Evolutionary conservation across 2,797 vertebrate genomes (phyloP).

Genomic region (Taenioides sp.): DNA sequence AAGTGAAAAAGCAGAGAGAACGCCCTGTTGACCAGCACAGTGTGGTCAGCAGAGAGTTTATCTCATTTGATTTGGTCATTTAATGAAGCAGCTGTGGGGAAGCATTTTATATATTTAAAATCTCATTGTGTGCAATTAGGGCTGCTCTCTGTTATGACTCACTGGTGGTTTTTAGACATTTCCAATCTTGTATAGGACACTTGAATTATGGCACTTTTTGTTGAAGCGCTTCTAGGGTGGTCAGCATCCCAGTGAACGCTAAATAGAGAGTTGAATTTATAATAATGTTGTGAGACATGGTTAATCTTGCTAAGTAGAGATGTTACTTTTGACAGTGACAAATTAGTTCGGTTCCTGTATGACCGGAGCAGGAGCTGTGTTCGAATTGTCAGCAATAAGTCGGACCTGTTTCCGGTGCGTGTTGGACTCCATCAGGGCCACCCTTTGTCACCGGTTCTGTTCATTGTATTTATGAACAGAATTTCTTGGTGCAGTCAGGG

Average conservation of each 20-base stretch:
- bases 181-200: not conserved
- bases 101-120: slow-evolving; percentile 28
- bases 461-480: too few relatives aligned
- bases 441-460: too few relatives aligned
- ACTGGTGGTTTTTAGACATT: not conserved
- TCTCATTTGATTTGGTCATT: slow-evolving; percentile 48
- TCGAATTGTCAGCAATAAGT: too few relatives aligned
- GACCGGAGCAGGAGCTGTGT: too few relatives aligned
- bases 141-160: not conserved
- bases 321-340: too few relatives aligned
- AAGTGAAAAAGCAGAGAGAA: slow-evolving; percentile 63
- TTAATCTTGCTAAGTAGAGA: not conserved
- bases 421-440: too few relatives aligned
- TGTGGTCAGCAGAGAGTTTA: slow-evolving; percentile 52
- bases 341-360: too few relatives aligned
- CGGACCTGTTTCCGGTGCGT: too few relatives aligned
- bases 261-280: too few relatives aligned
- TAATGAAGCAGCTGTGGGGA: slow-evolving; percentile 52
- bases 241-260: not conserved
- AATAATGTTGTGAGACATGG: not conserved
- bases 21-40: slow-evolving; percentile 54
- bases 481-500: too few relatives aligned
- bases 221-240: not conserved
- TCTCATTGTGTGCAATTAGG: slow-evolving; percentile 18
- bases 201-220: not conserved